Percentiles rank a stretch among this genome's conserved stretches.
These are phyloP conservation scores for Drosophila falleni DNA, from an alignment of 2,888 invertebrate species.

Conservation along the genomic window DNA sequence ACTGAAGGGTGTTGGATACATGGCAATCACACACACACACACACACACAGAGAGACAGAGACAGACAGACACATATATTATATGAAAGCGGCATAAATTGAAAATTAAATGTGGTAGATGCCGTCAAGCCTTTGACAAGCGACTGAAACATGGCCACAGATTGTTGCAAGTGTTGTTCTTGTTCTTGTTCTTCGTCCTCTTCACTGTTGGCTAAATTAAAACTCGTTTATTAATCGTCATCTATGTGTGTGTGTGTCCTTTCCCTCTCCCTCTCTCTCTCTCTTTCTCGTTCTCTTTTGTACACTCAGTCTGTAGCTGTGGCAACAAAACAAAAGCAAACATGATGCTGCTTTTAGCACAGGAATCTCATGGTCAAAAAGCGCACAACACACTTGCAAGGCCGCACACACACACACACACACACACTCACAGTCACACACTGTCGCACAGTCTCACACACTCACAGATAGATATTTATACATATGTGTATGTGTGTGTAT, in stretches of 20 bases:
- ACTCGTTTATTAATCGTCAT: conserved; percentile 55
- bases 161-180: conserved; percentile 26
- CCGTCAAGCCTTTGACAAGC: conserved; percentile 45
- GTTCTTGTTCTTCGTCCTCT: conserved; percentile 2
- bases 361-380: conserved; percentile 34
- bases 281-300: conserved; percentile 6
- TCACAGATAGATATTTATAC: no score
- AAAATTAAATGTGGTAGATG: conserved; percentile 57
- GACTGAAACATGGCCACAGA: conserved; percentile 27
- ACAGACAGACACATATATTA: conserved; percentile 1
- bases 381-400: conserved; percentile 19
- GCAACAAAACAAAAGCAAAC: conserved; percentile 49
- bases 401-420: conserved; percentile 5
- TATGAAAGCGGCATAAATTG: conserved; percentile 55
- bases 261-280: conserved; percentile 10
- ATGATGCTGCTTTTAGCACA: conserved; percentile 15
- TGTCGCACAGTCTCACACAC: conserved; percentile 12
- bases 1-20: background rate
- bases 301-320: conserved; percentile 9
- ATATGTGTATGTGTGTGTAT: conserved; percentile 21
- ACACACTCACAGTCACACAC: background rate
- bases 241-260: conserved; percentile 17
- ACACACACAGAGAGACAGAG: background rate
- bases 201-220: conserved; percentile 45
- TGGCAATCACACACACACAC: background rate